phyloP scores from a whole-genome alignment of 1,140 invertebrate species.

The Samia ricini region DNA sequence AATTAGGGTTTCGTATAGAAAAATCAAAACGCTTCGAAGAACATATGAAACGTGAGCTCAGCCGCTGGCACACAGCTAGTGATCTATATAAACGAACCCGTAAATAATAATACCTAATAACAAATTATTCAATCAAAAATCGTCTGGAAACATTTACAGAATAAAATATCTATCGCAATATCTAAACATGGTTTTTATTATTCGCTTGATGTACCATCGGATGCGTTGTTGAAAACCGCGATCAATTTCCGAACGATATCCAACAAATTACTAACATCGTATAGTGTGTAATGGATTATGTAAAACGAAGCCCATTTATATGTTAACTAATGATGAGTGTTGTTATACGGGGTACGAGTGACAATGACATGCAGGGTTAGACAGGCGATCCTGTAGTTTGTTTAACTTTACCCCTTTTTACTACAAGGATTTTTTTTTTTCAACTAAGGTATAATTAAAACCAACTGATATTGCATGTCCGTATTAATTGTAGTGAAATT shows the following conservation, averaged over 20 bases:
- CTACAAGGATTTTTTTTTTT: neutral
- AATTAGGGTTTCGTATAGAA: no score
- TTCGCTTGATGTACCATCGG: conserved; percentile 36
- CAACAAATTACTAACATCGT: conserved; percentile 69
- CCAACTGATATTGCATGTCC: no score
- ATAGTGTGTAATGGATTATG: conserved; percentile 71
- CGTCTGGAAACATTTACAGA: no score
- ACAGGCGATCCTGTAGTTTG: neutral
- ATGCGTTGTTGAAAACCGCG: conserved; percentile 55
- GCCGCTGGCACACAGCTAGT: no score
- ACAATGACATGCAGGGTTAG: neutral
- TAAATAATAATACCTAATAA: no score
- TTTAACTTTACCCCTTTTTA: neutral
- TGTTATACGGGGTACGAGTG: conserved; percentile 40
- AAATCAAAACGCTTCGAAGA: no score
- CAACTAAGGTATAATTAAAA: neutral
- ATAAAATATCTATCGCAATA: no score
- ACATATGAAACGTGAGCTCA: no score
- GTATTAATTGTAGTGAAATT: no score
- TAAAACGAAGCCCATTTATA: conserved; percentile 74
- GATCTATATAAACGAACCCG: no score
- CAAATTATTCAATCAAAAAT: no score
- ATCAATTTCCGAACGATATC: conserved; percentile 72
- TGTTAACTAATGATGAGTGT: conserved; percentile 72
- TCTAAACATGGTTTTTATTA: conserved; percentile 30